Conservation (phyloP, 2,113 vertebrate species). For the Neogobius melanostomus region DNA sequence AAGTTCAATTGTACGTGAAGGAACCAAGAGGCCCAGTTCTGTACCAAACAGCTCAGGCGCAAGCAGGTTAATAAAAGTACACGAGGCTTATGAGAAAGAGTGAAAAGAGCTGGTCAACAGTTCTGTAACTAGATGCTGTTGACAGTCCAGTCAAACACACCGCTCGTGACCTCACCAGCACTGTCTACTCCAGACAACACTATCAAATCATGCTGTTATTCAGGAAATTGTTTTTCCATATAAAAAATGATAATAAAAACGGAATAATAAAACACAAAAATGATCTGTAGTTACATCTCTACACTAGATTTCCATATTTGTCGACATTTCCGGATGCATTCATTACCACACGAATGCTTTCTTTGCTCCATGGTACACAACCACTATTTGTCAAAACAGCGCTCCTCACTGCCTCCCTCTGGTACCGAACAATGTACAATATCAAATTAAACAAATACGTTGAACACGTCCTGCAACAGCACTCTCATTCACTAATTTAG, state of each 20-base stretch:
- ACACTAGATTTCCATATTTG: too few relatives aligned
- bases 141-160: conserved; percentile 54
- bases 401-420: conserved; percentile 8
- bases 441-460: too few relatives aligned
- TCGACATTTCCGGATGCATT: too few relatives aligned
- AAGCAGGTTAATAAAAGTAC: not conserved
- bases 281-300: too few relatives aligned
- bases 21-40: not conserved
- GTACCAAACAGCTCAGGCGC: not conserved
- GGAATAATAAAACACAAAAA: too few relatives aligned
- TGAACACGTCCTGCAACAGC: too few relatives aligned
- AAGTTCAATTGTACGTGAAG: too few relatives aligned
- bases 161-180: conserved; percentile 51
- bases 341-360: too few relatives aligned
- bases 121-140: conserved; percentile 58
- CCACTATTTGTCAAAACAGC: conserved; percentile 27
- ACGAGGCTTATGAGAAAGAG: conserved; percentile 30
- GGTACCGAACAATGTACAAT: not conserved
- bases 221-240: too few relatives aligned
- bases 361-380: conserved; percentile 16
- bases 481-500: too few relatives aligned
- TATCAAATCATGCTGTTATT: not conserved
- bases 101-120: conserved; percentile 43
- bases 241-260: too few relatives aligned
- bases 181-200: conserved; percentile 3